Evolutionary conservation across 2,113 vertebrate species (phyloP), one percentile per base, ranked within the genome.

Genomic region (Struthidea cinerea): DNA sequence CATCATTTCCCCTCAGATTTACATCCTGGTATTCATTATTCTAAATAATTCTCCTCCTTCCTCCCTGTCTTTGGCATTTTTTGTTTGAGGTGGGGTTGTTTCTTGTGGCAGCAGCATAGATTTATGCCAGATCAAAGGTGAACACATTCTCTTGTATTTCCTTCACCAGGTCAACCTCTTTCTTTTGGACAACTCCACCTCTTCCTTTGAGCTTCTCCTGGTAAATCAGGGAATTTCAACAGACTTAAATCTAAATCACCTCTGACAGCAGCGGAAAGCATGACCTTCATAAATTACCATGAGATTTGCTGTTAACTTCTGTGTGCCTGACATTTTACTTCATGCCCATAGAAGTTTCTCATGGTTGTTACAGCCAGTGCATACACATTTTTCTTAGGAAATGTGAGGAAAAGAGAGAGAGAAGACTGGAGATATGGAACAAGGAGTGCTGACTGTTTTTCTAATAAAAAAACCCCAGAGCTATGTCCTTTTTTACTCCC

Each of bases 51-150:
- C 27, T 57, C 24, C 32, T 41, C 24, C 19, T 57, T 89, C 73
- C 84, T 92, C 95, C 84, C 80, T 60, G 47, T 67, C 80, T 84
- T 74, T 60, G 76, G 56, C 39, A 78, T 82, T 91, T 95, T 86
- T 81, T 94, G 77, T 95, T 95, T 94, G 84, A 95, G 96, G 96
- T 89, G 95, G 84, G 52, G 91, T 52, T 93, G 64, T 84, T 95
- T 53, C 76, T 81, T 71, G 91, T 92, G 94, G 80, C 83, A 96
- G 76, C 65, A 78, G 65, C 79, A 53, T 2, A 92, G 92, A 95
- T 90, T 94, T 92, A 84, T 80, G 55, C 47, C 56, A 60, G 76
- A 67, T 86, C 89, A 94, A 92, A 93, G 41, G 68, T 2, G 0
- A 94, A 92, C 80, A 84, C 32, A 59, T 90, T 32, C 83, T 81